phyloP scores from a whole-genome alignment of 2,113 vertebrate species.

The Pyrgilauda ruficollis region DNA sequence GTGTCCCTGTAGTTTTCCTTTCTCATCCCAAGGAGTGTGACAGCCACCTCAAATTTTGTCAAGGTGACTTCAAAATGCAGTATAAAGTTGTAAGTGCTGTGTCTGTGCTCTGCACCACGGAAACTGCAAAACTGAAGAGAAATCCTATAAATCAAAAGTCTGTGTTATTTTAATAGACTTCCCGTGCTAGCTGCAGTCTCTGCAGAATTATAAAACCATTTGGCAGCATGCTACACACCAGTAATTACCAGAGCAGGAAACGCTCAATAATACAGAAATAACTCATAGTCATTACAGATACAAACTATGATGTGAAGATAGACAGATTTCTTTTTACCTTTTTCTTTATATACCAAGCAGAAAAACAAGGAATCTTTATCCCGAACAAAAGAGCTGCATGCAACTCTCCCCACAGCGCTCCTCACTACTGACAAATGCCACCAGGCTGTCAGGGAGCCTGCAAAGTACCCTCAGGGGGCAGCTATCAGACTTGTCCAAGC shows the following conservation, averaged over 20 bases:
- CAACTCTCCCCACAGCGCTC: not conserved
- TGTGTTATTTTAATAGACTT: not conserved
- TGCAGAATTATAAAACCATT: constrained; percentile 27
- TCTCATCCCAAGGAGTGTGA: not conserved
- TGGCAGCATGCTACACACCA: constrained; percentile 5
- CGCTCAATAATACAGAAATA: not conserved
- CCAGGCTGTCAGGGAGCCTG: not conserved
- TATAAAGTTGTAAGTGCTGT: not conserved
- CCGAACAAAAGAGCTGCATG: not conserved
- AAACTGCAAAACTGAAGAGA: not conserved
- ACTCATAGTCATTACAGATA: not conserved
- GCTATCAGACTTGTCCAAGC: not conserved
- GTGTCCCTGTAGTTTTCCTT: not conserved
- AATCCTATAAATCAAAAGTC: not conserved
- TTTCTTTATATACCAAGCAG: not conserved
- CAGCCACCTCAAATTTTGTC: not conserved
- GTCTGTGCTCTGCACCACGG: not conserved
- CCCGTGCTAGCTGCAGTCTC: not conserved
- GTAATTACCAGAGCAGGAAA: constrained; percentile 39
- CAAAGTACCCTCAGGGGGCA: not conserved
- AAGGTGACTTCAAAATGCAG: not conserved
- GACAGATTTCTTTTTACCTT: not conserved
- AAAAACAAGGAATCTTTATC: not conserved
- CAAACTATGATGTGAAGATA: not conserved
- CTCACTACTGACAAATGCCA: not conserved